phyloP scores from a whole-genome alignment of 1,140 invertebrate genomes.

The Cepaea nemoralis region DNA sequence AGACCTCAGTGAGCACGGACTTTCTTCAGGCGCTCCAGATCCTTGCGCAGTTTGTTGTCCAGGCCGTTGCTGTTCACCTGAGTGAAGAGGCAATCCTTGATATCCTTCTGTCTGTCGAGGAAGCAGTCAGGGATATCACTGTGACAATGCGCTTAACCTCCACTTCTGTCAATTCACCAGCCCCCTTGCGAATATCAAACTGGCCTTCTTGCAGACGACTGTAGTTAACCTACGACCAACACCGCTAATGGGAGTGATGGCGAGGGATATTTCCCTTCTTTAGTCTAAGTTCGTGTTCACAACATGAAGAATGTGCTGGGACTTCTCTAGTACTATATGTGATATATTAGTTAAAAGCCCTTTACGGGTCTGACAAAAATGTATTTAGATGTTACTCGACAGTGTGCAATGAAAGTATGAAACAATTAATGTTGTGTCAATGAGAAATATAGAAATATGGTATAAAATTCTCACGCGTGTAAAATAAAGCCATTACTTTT shows the following conservation, averaged over 20 bases:
- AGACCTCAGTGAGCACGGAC: constrained; percentile 95
- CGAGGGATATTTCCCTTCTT: constrained; percentile 89
- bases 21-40: constrained; percentile 97
- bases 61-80: constrained; percentile 93
- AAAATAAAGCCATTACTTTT: too few relatives aligned
- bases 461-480: too few relatives aligned
- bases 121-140: constrained; percentile 99
- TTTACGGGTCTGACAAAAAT: too few relatives aligned
- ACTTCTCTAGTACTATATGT: constrained; percentile 97
- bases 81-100: constrained; percentile 97
- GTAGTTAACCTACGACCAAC: constrained; percentile 96
- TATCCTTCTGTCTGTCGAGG: constrained; percentile 98
- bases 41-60: constrained; percentile 98
- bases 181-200: constrained; percentile 95
- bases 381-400: too few relatives aligned
- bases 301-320: constrained; percentile 99
- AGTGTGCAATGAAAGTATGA: too few relatives aligned
- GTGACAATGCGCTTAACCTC: constrained; percentile 98
- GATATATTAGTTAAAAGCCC: too few relatives aligned
- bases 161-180: constrained; percentile 97
- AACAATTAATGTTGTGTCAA: too few relatives aligned
- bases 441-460: too few relatives aligned
- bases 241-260: constrained; percentile 98
- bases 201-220: constrained; percentile 97
- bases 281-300: constrained; percentile 99